phyloP scores from a whole-genome alignment of 2,797 vertebrate genomes.

The Choloepus didactylus region DNA sequence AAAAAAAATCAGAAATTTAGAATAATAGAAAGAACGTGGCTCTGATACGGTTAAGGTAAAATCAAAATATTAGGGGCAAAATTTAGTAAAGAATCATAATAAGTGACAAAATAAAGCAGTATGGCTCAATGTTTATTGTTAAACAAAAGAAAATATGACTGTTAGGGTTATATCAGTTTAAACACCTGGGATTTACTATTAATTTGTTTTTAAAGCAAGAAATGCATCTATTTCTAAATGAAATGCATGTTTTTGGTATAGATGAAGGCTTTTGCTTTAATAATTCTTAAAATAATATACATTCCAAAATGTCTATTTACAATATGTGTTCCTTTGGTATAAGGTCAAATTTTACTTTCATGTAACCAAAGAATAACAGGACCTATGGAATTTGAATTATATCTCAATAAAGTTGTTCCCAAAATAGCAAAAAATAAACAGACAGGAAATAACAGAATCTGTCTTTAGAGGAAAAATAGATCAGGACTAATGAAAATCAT shows the following conservation, averaged over 20 bases:
- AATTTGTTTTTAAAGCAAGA: background rate
- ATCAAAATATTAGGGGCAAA: background rate
- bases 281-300: conserved; percentile 25
- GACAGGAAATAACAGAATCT: background rate
- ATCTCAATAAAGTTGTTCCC: background rate
- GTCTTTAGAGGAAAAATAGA: conserved; percentile 8
- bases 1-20: conserved; percentile 16
- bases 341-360: background rate
- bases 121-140: background rate
- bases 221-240: background rate
- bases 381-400: background rate
- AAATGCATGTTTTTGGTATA: background rate
- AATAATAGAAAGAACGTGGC: background rate
- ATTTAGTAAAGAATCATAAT: background rate
- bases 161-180: background rate
- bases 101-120: rapidly evolving
- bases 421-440: background rate
- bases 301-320: background rate
- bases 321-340: background rate
- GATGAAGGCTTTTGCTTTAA: background rate
- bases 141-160: background rate
- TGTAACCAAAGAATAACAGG: background rate
- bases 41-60: background rate
- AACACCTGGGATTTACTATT: background rate
- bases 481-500: background rate